These are phyloP conservation scores for Eulemur albifrons DNA, from an alignment of 2,797 vertebrate genomes.

Conservation along the genomic window DNA sequence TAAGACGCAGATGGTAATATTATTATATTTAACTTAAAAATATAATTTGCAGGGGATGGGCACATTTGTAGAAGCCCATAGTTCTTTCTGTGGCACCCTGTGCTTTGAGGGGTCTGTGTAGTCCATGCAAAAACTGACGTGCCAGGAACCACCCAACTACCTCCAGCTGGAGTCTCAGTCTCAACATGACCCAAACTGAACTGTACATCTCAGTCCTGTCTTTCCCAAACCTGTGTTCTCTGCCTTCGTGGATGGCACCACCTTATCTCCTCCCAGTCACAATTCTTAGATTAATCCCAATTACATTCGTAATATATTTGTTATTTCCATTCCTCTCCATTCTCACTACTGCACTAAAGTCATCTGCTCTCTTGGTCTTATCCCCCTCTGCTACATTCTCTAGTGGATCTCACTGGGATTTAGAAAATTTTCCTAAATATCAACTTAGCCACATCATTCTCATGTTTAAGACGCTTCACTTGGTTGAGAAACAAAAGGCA, in stretches of 20 bases:
- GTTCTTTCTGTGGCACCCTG: not conserved
- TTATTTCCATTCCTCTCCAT: not conserved
- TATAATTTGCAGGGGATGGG: not conserved
- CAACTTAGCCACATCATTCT: not conserved
- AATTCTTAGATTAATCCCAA: not conserved
- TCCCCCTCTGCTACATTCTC: not conserved
- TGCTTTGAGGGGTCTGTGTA: not conserved
- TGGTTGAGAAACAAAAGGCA: not conserved
- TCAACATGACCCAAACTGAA: not conserved
- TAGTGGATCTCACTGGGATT: not conserved
- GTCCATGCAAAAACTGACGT: not conserved
- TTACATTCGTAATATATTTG: fast-evolving
- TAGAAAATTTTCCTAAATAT: not conserved
- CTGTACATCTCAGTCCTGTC: not conserved
- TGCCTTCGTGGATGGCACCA: not conserved
- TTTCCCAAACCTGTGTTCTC: no score
- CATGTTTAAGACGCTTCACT: not conserved
- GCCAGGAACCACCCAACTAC: fast-evolving
- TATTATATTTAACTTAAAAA: not conserved
- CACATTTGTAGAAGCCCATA: not conserved
- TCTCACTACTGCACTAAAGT: not conserved
- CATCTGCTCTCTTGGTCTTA: not conserved
- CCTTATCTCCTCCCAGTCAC: not conserved
- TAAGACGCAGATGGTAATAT: not conserved
- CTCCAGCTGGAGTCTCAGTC: not conserved